Evolutionary conservation across 2,797 vertebrate genomes (phyloP).

Genomic region (Betta splendens): DNA sequence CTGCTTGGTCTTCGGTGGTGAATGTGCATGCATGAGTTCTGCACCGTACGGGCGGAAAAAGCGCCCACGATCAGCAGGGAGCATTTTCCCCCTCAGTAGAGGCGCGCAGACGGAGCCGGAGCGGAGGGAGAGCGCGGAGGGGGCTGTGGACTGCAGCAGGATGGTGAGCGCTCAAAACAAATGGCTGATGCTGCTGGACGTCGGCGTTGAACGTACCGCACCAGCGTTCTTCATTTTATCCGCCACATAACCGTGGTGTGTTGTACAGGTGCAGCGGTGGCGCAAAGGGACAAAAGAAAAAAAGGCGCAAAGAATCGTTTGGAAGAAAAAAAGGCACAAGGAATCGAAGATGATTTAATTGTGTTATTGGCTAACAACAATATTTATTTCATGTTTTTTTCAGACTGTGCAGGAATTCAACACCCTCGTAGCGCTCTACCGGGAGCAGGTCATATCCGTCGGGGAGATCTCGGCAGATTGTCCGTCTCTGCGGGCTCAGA

Average conservation of each 20-base stretch:
- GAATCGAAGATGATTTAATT: too few species aligned
- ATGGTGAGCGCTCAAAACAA: conserved; percentile 82
- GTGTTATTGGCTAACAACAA: too few species aligned
- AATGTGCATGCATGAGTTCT: conserved; percentile 95
- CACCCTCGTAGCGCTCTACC: conserved; percentile 93
- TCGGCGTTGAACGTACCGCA: conserved; percentile 4
- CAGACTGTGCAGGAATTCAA: conserved; percentile 98
- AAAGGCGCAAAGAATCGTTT: not conserved
- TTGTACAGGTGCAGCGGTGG: conserved; percentile 18
- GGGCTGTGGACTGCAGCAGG: conserved; percentile 90
- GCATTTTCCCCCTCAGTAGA: conserved; percentile 87
- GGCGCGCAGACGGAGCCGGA: conserved; percentile 83
- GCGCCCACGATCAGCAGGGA: conserved; percentile 89
- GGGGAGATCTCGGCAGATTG: conserved; percentile 91
- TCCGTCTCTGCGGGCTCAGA: conserved; percentile 88
- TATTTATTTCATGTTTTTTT: too few species aligned
- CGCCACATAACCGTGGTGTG: not conserved
- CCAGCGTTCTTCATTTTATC: not conserved
- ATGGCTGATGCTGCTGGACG: too few species aligned
- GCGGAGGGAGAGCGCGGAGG: conserved; percentile 87
- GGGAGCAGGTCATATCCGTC: conserved; percentile 96
- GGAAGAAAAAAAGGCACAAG: not conserved
- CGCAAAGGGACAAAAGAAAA: not conserved
- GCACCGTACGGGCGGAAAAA: conserved; percentile 94
- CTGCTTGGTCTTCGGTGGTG: conserved; percentile 49